A percentile compares a stretch with the other conserved stretches of the same genome.
Conservation (phyloP, 2,888 invertebrate species). For the Epinotia brunnichana region DNA sequence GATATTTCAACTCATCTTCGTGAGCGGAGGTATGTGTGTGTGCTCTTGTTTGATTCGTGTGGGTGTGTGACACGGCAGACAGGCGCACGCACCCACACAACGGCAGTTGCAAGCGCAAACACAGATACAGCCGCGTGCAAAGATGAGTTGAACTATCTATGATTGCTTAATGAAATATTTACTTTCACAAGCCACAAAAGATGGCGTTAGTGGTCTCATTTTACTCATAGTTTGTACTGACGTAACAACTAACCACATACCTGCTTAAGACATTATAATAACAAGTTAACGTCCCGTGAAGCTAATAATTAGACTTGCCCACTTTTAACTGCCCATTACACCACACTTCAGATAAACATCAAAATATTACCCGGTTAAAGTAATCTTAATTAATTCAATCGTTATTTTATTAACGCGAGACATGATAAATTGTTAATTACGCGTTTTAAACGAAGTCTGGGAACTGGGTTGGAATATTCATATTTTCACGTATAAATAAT, state of each 20-base stretch:
- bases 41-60: too few relatives aligned
- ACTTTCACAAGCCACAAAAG: background rate
- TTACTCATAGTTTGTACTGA: background rate
- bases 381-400: conserved; percentile 39
- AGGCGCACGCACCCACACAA: too few relatives aligned
- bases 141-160: too few relatives aligned
- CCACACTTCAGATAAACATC: conserved; percentile 33
- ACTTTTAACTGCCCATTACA: conserved; percentile 30
- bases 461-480: conserved; percentile 44
- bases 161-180: background rate
- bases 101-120: too few relatives aligned
- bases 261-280: conserved; percentile 30
- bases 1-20: too few relatives aligned
- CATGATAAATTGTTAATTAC: conserved; percentile 46
- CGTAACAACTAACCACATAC: background rate
- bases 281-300: conserved; percentile 38
- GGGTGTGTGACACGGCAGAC: too few relatives aligned
- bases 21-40: too few relatives aligned
- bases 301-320: conserved; percentile 25
- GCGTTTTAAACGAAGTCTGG: conserved; percentile 35
- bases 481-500: conserved; percentile 44
- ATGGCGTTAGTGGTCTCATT: background rate
- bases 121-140: too few relatives aligned
- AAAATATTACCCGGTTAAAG: conserved; percentile 34
- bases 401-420: conserved; percentile 36